These are phyloP conservation scores for Gobius niger DNA, from an alignment of 2,113 vertebrate genomes.

Conservation along the genomic window DNA sequence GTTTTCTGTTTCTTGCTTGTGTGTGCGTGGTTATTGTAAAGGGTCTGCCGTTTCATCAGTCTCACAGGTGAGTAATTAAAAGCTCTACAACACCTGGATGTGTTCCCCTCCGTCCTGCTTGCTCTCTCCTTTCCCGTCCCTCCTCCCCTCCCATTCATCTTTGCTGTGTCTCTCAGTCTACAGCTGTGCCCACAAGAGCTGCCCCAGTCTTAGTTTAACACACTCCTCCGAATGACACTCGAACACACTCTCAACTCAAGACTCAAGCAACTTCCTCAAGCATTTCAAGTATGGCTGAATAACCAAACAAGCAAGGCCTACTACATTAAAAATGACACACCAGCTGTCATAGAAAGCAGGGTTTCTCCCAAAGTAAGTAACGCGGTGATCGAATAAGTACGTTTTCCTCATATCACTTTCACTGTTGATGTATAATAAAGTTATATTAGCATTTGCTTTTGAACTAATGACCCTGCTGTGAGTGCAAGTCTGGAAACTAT, in stretches of 20 bases:
- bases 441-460: not conserved
- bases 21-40: constrained; percentile 10
- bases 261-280: not conserved
- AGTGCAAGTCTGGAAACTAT: not conserved
- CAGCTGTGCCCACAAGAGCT: constrained; percentile 38
- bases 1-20: constrained; percentile 6
- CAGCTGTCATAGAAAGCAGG: too few relatives aligned
- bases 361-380: too few relatives aligned
- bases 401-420: too few relatives aligned
- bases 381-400: too few relatives aligned
- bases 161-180: constrained; percentile 46
- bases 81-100: constrained; percentile 62
- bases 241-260: constrained; percentile 17
- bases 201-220: constrained; percentile 29
- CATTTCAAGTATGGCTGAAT: not conserved
- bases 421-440: too few relatives aligned
- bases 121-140: constrained; percentile 24
- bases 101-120: constrained; percentile 30
- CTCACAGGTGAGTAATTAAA: constrained; percentile 70
- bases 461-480: not conserved
- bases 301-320: not conserved
- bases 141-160: constrained; percentile 33
- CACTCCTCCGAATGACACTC: constrained; percentile 18
- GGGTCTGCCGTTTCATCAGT: constrained; percentile 41
- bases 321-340: not conserved